Base-by-base conservation (phyloP, 1,140 invertebrate species). In the Ips typographus region DNA sequence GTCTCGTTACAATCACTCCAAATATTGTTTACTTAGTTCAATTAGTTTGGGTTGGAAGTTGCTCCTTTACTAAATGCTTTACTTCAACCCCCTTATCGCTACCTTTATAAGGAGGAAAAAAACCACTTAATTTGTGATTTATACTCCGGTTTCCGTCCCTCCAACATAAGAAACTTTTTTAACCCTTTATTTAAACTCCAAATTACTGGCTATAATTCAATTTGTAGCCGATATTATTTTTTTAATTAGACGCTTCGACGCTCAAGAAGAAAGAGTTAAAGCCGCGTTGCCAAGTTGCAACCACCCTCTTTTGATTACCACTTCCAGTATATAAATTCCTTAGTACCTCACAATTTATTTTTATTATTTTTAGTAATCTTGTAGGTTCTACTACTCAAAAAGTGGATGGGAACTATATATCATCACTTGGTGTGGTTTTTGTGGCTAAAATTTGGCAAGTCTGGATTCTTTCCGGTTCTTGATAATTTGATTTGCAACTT, bases 91-190 rank as follows among this genome's bases (percentile, higher is more conserved):
- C 60, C 65, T 70, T 73, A 68, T 73, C 72, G 62, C 49, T 71
- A 70, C 72, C 65, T 73, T 69, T 69, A 47, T 53, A 70, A 65
- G 53, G 47, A 57, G 58, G 56, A 71, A 73, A 22, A 22, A 73
- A 73, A 73, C 72, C 72, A 73, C 72, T 73, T 73, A 73, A 73
- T 73, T 73, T 73, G 72, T 73, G 72, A 73, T 73, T 73, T 73
- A 73, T 73, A 68, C 69, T 40, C 42, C 56, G 61, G 68, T 72
- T 72, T 72, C 70, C 67, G 58, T 59, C 63, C 3, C 47, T 39
- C 47, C 51, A 49, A 44, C 8, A 65, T 44, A 55, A 58, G 39
- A 70, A 70, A 64, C 55, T 65, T 70, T 65, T 59, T 57, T 56
- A 71, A 71, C 72, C 72, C 68, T 73, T 66, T 73, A 70, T 71